Base-by-base conservation (phyloP, 2,113 vertebrate species). In the Muscicapa adusta region DNA sequence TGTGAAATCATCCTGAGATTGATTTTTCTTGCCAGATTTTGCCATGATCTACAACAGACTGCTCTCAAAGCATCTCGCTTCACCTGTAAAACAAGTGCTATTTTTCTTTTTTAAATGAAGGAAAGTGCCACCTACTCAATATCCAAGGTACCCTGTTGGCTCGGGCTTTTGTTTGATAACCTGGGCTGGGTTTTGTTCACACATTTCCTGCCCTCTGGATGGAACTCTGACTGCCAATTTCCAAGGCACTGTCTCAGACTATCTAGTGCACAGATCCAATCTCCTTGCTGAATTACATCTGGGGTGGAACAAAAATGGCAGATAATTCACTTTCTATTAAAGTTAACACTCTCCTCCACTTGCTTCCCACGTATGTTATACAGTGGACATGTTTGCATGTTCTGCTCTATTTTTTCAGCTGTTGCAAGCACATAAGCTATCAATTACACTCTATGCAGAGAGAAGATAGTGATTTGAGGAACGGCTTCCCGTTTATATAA, bases 371-470 rank as follows among this genome's bases (percentile, higher is more conserved):
- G 45, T 92, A 94, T 89, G 92, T 84, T 90, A 91, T 34, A 95
- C 88, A 85, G 92, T 51, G 89, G 84, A 76, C 0, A 4, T 68
- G 89, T 95, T 91, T 91, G 90, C 93, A 89, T 84, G 95, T 95
- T 85, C 92, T 80, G 82, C 71, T 89, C 74, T 98, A 95, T 98
- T 98, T 96, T 97, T 97, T 97, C 98, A 98, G 98, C 98, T 98
- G 98, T 58, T 85, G 47, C 10, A 81, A 97, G 97, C 68, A 68
- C 88, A 67, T 77, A 70, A 97, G 93, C 82, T 97, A 97, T 96
- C 97, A 95, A 90, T 96, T 97, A 97, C 94, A 91, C 81, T 71
- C 72, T 25, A 70, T 57, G 43, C 73, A 85, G 90, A 97, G 94
- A 91, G 81, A 96, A 94, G 94, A 77, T 18, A 86, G 95, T 90